Conservation (phyloP, 2,888 invertebrate genomes). For the Drosophila atripex region DNA sequence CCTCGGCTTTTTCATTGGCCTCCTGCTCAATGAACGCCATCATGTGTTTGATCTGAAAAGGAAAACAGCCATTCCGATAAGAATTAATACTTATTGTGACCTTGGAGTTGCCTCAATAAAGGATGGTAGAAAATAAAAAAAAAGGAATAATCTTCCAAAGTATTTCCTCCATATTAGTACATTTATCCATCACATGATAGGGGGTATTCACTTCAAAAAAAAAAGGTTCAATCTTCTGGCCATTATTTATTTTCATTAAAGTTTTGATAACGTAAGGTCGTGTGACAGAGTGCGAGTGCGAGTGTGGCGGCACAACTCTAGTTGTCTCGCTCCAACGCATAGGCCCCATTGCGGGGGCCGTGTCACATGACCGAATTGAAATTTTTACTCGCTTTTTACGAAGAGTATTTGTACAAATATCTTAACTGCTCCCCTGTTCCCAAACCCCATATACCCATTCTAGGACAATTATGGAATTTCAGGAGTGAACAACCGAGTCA, state of each 20-base stretch:
- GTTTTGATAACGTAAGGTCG: slow-evolving; percentile 59
- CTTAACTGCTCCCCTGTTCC: no score
- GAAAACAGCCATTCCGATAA: background rate
- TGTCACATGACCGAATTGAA: slow-evolving; percentile 78
- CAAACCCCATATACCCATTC: background rate
- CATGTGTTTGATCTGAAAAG: slow-evolving; percentile 98
- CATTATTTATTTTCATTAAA: slow-evolving; percentile 41
- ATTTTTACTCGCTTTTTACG: slow-evolving; percentile 31
- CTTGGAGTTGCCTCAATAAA: background rate
- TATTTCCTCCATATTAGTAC: no score
- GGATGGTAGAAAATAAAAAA: background rate
- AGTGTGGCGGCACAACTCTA: slow-evolving; percentile 38
- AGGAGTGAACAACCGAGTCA: background rate
- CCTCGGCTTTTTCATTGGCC: slow-evolving; percentile 99
- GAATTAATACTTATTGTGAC: background rate
- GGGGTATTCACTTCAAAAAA: background rate
- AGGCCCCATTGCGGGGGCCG: slow-evolving; percentile 53
- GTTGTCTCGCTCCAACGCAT: slow-evolving; percentile 68
- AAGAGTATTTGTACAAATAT: slow-evolving; percentile 23
- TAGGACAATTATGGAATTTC: background rate
- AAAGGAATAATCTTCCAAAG: no score
- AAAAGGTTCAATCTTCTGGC: slow-evolving; percentile 1
- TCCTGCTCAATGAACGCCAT: slow-evolving; percentile 99
- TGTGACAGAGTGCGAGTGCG: slow-evolving; percentile 48
- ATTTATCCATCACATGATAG: slow-evolving; percentile 48